Conservation (phyloP, 2,888 invertebrate species). For the Hirtodrosophila alboralis region DNA sequence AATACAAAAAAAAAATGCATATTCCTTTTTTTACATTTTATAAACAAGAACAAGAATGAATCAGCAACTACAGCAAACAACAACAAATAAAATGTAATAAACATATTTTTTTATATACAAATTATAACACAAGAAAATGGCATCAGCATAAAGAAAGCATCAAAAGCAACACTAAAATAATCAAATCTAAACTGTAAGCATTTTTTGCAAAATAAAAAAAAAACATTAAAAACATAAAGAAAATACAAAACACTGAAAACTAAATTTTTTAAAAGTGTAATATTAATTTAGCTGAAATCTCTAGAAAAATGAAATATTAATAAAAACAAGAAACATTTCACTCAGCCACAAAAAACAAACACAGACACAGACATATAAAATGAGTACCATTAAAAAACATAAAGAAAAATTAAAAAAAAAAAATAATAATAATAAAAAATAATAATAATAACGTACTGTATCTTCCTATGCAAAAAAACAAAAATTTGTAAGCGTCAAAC, state of each 20-base stretch:
- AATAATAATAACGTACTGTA: constrained; percentile 54
- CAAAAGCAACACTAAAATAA: constrained; percentile 56
- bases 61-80: constrained; percentile 53
- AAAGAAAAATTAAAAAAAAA: constrained; percentile 10
- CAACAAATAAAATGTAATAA: constrained; percentile 36
- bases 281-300: constrained; percentile 75
- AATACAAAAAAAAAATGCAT: constrained; percentile 50
- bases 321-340: constrained; percentile 49
- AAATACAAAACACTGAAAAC: constrained; percentile 39
- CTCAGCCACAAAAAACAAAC: constrained; percentile 10
- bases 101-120: constrained; percentile 73
- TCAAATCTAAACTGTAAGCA: constrained; percentile 63
- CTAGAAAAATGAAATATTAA: constrained; percentile 62
- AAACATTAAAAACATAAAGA: not conserved
- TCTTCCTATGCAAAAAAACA: constrained; percentile 69
- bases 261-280: constrained; percentile 71
- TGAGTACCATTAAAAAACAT: constrained; percentile 13
- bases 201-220: constrained; percentile 65
- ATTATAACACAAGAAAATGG: constrained; percentile 42
- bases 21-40: constrained; percentile 80
- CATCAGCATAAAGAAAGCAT: constrained; percentile 41
- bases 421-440: constrained; percentile 6
- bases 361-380: constrained; percentile 21
- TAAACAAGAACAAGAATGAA: constrained; percentile 52
- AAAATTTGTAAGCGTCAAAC: constrained; percentile 56